Base-by-base conservation (phyloP, 2,113 vertebrate genomes). In the Phrynocephalus versicolor region DNA sequence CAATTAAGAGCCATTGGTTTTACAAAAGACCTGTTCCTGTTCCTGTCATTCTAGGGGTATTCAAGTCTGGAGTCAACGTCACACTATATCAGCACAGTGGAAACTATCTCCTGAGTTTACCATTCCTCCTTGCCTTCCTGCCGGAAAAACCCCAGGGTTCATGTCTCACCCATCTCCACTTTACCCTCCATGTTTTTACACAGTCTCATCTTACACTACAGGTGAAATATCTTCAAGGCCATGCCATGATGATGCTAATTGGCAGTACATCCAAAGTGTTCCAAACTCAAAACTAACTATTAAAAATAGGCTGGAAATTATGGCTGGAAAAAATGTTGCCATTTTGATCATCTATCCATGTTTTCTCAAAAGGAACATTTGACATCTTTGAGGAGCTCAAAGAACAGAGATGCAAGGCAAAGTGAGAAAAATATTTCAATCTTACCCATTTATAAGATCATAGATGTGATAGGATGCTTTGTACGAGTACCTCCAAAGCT, bases 401-500 rank as follows among this genome's bases (percentile, higher is more conserved):
- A 65, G 21, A 75, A 65, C 33, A 84, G 15, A 64, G 7, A 7
- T 51, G 51, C 75, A 33, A 65, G 3, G n/a, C 3, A 84, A 75
- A 51, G 10, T 51, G 4, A 65, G 19, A 45, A 79, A 33, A 58
- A 58, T 19, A 5, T n/a, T 62, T 71, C 88, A 51, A 25, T 90
- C 97, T 98, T 96, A 99, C 98, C 96, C 94, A 77, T 90, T 94
- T 16, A 91, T 93, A 88, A 96, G 93, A 93, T 98, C 94, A 82
- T 97, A 99, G 92, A 99, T 97, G 85, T 97, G 96, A 88, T 98
- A 99, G 1, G 98, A 98, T 27, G 99, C 98, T 16, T 96, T 97
- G 86, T 95, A 99, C 60, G 98, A 99, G 87, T 98, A 97, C 95
- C 99, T 97, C 98, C 98, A 99, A 93, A 97, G 93, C 99, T 99